Base-by-base conservation (phyloP, 2,797 vertebrate species). In the Phalanger gymnotis region DNA sequence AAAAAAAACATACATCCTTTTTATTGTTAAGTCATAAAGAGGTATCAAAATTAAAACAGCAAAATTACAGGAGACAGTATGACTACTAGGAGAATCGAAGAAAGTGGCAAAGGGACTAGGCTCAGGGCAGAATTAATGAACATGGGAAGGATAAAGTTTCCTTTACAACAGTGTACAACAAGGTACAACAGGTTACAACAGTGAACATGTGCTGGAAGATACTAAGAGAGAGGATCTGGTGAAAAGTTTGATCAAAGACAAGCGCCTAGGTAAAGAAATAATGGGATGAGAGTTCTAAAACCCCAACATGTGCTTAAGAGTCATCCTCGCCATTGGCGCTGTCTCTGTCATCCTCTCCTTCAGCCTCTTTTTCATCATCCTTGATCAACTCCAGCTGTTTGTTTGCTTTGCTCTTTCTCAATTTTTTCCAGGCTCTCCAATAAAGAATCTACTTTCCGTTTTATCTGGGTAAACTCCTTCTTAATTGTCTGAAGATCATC, bases 371-470 rank as follows among this genome's bases (percentile, higher is more conserved):
- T 54, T 99, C 98, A 34, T 99, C 98, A 93, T 98, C 98, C 96
- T 98, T 98, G 96, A 98, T 98, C n/a, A n/a, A n/a, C 98, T 98
- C 98, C 97, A 98, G n/a, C n/a, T n/a, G n/a, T n/a, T 98, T 99
- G 99, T 98, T 99, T 99, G 98, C 98, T 98, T 98, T 99, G 99
- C 58, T 99, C 99, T 96, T 99, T 99, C 97, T 99, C 99, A 98
- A 99, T 99, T 97, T 99, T 99, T 97, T 99, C 99, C 93, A 99
- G 98, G 97, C 99, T 99, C 98, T 99, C 99, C 98, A 99, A 98
- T 93, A 99, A 98, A 97, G 99, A 99, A 97, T 99, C 53, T 9
- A 53, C 53, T 53, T 53, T 53, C 53, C 9, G 53, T 53, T 53
- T 53, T 53, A 53, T 53, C 53, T 53, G 53, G 53, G 53, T 53